Evolutionary conservation across 2,797 vertebrate species (phyloP).

Genomic region (Argya squamiceps): DNA sequence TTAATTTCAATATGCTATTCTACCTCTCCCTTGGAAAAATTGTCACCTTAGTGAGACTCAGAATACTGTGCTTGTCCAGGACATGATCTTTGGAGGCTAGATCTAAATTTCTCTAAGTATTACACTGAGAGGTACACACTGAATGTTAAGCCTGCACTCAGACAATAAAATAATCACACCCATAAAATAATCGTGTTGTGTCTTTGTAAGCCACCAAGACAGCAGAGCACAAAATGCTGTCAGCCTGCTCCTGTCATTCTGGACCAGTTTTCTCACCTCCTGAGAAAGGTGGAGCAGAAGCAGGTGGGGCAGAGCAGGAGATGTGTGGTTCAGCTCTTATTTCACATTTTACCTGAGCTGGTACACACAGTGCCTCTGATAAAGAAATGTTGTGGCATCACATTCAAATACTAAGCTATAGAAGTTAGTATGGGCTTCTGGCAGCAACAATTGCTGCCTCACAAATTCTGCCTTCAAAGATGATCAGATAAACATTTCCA

Average conservation of each 20-base stretch:
- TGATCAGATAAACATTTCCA: neutral
- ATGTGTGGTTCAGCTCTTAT: neutral
- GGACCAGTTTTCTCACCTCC: neutral
- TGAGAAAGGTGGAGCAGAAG: constrained; percentile 35
- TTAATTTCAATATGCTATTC: constrained; percentile 52
- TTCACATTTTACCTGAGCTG: neutral
- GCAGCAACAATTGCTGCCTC: neutral
- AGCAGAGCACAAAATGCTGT: neutral
- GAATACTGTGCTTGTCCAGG: neutral
- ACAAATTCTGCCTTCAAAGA: neutral
- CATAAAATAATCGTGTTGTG: neutral
- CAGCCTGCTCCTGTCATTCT: neutral
- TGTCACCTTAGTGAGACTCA: neutral
- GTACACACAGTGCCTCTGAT: neutral
- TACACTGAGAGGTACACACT: neutral
- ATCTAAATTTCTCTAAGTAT: neutral
- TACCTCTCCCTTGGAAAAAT: constrained; percentile 23
- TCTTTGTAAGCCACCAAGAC: neutral
- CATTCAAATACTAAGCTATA: neutral
- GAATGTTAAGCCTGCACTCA: neutral
- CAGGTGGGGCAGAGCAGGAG: neutral
- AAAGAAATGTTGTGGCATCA: neutral
- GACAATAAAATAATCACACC: neutral
- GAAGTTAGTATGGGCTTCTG: neutral
- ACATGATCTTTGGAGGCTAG: neutral